phyloP scores from a whole-genome alignment of 2,888 invertebrate species.

The Thecocarcelia acutangulata region DNA sequence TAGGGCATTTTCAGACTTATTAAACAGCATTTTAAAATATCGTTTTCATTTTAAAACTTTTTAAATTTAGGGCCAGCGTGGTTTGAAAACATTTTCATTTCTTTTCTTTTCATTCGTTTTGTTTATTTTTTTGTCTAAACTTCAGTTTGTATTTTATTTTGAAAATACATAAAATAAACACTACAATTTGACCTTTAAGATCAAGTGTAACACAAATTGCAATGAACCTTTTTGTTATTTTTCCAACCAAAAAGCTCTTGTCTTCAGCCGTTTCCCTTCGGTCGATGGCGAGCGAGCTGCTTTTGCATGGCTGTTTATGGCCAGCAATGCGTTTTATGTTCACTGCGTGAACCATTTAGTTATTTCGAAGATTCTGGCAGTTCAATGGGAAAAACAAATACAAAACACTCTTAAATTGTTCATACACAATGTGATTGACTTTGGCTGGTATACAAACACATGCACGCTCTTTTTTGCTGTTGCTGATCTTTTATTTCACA shows the following conservation, averaged over 20 bases:
- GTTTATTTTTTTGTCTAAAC: slow-evolving; percentile 9
- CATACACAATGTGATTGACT: slow-evolving; percentile 63
- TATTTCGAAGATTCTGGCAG: slow-evolving; percentile 22
- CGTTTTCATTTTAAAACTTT: too few relatives aligned
- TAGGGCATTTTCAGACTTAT: too few relatives aligned
- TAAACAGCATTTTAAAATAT: too few relatives aligned
- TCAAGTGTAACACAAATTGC: slow-evolving; percentile 70
- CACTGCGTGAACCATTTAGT: slow-evolving; percentile 68
- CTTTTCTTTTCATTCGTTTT: neutral
- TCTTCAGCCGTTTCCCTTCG: neutral
- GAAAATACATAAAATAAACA: slow-evolving; percentile 63
- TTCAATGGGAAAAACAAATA: slow-evolving; percentile 47
- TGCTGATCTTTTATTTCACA: neutral
- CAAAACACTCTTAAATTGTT: neutral
- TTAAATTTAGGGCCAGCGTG: slow-evolving; percentile 30
- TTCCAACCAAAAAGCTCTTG: neutral
- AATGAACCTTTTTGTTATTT: slow-evolving; percentile 59
- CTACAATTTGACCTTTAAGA: slow-evolving; percentile 68
- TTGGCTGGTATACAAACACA: slow-evolving; percentile 30
- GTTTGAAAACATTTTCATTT: slow-evolving; percentile 36
- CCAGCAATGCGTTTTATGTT: slow-evolving; percentile 60
- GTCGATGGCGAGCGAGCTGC: neutral
- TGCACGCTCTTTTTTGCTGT: too few relatives aligned
- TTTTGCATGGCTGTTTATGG: slow-evolving; percentile 4
- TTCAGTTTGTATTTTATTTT: slow-evolving; percentile 20